These are phyloP conservation scores for Drosophila hamatofila DNA, from an alignment of 2,888 invertebrate species.

Conservation along the genomic window DNA sequence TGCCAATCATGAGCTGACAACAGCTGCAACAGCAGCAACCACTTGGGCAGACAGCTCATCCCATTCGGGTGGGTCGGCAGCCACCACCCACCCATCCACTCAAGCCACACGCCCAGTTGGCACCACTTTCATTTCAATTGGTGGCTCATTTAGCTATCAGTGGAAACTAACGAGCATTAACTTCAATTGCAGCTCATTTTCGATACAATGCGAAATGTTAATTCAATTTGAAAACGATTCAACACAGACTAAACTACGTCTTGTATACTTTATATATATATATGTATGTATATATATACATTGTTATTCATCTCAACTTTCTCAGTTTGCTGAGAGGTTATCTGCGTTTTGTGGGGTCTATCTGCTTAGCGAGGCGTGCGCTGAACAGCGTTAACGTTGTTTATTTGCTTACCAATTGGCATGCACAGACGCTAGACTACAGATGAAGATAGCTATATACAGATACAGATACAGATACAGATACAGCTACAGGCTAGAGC, in stretches of 20 bases:
- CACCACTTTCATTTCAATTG: slow-evolving; percentile 49
- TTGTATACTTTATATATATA: slow-evolving; percentile 1
- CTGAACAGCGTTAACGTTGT: slow-evolving; percentile 51
- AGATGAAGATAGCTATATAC: slow-evolving; percentile 27
- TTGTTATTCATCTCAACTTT: slow-evolving; percentile 1
- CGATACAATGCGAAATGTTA: slow-evolving; percentile 47
- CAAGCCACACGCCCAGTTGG: slow-evolving; percentile 21
- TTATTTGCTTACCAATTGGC: slow-evolving; percentile 78
- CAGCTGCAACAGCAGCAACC: not conserved
- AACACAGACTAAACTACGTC: slow-evolving; percentile 7
- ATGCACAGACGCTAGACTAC: slow-evolving; percentile 33
- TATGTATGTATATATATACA: not conserved
- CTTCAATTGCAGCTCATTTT: slow-evolving; percentile 70
- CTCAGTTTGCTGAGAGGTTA: slow-evolving; percentile 26
- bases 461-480: slow-evolving; percentile 26
- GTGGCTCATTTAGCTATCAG: slow-evolving; percentile 33
- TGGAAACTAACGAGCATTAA: slow-evolving; percentile 53
- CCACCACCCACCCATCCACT: slow-evolving; percentile 33
- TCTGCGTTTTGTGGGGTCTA: slow-evolving; percentile 27
- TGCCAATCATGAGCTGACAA: slow-evolving; percentile 1
- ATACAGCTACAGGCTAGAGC: slow-evolving; percentile 26
- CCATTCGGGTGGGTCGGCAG: not conserved
- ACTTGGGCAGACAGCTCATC: not conserved
- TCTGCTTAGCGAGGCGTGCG: slow-evolving; percentile 48
- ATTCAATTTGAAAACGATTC: slow-evolving; percentile 58